Conservation (phyloP, 2,888 invertebrate species). For the Ormyrus thymus region DNA sequence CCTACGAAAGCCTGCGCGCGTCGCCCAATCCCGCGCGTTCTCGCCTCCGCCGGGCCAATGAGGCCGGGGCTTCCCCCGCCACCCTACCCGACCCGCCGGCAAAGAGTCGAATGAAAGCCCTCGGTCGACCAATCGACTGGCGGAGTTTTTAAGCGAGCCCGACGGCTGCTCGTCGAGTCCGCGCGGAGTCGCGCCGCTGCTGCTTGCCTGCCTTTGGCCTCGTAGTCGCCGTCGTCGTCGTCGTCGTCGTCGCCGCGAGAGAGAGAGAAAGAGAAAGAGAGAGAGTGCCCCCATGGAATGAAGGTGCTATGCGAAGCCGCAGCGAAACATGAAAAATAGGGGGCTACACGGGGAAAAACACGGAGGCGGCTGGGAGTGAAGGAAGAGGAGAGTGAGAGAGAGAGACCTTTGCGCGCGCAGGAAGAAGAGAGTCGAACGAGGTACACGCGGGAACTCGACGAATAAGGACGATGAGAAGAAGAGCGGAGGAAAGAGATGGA, state of each 20-base stretch:
- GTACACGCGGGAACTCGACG: slow-evolving; percentile 56
- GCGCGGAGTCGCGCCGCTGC: slow-evolving; percentile 65
- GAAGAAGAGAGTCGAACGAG: slow-evolving; percentile 58
- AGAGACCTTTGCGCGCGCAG: slow-evolving; percentile 42
- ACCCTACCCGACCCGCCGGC: slow-evolving; percentile 44
- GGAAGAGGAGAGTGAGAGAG: slow-evolving; percentile 56
- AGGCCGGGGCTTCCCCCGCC: slow-evolving; percentile 41
- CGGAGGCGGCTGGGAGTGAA: slow-evolving; percentile 59
- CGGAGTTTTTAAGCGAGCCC: slow-evolving; percentile 56
- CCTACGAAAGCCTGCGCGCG: slow-evolving; percentile 27
- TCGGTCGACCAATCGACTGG: slow-evolving; percentile 62
- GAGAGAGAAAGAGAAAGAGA: slow-evolving; percentile 41
- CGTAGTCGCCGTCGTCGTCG: slow-evolving; percentile 27
- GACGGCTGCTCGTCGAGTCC: slow-evolving; percentile 65
- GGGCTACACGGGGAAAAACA: slow-evolving; percentile 75
- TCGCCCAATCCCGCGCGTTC: slow-evolving; percentile 13
- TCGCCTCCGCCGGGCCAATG: slow-evolving; percentile 59
- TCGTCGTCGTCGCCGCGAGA: slow-evolving; percentile 25
- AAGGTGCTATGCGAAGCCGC: slow-evolving; percentile 75
- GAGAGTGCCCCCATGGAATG: slow-evolving; percentile 59
- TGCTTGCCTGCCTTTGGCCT: slow-evolving; percentile 43
- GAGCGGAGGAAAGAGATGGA: slow-evolving; percentile 54
- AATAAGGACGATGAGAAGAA: slow-evolving; percentile 37
- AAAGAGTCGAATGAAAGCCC: slow-evolving; percentile 65
- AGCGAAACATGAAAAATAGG: slow-evolving; percentile 76